Base-by-base conservation (phyloP, 1,140 invertebrate species). In the Penaeus japonicus region DNA sequence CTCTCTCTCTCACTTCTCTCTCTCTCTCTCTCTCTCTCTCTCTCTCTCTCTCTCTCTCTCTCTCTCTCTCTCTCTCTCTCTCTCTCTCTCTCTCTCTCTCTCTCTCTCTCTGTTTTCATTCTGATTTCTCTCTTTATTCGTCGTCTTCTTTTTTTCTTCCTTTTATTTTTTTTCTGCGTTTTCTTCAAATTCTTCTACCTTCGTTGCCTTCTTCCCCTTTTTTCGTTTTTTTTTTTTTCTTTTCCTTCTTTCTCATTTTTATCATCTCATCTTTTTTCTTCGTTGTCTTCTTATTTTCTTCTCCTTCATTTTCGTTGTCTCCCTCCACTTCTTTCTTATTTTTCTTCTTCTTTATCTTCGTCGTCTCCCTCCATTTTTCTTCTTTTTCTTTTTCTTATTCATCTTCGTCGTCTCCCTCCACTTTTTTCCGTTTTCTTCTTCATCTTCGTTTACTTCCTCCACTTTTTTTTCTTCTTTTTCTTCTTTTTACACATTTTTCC, bases 81-180 rank as follows among this genome's bases (percentile, higher is more conserved):
- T 32, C n/a, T 30, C 32, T 57, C 30, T 17, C n/a, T 62, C 53
- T 27, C 47, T 62, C 20, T 32, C 70, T n/a, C 47, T 47, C 47
- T 47, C 47, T 47, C 47, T 47, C 10, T 47, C 47, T 47, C 10
- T 47, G 10, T 35, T 53, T 85, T 73, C 55, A 27, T 59, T 77
- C 65, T 32, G 17, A 10, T 20, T 27, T 47, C 54, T 77, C 84
- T 57, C 30, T 55, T 53, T 59, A 12, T 18, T 53, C 30, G 54
- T 15, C 12, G n/a, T 54, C 54, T 39, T 85, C 55, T 53, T 73
- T 85, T 77, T 81, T 70, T 5, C 30, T 39, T 32, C 20, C 20
- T 30, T 0, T n/a, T 85, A 20, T 70, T 87, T 79, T 88, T 90
- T 87, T 90, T 82, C 39, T 39, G 12, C 12, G 39, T 39, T 39